These are phyloP conservation scores for Torymus aiolomorphi DNA, from an alignment of 2,888 invertebrate genomes.

Conservation along the genomic window DNA sequence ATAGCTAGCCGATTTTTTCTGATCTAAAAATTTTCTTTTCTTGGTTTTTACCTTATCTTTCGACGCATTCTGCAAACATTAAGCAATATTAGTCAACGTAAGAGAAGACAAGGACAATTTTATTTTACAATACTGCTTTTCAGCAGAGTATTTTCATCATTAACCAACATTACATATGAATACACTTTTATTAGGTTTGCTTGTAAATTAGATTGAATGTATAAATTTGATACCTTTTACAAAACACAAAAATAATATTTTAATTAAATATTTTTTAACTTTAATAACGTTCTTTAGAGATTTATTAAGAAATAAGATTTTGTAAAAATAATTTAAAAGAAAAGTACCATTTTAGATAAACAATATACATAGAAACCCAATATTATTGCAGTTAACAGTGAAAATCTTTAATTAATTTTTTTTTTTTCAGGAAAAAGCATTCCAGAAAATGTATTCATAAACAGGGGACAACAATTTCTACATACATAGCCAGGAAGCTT, in stretches of 20 bases:
- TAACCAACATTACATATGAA: slow-evolving; percentile 16
- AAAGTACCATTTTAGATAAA: no score
- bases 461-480: slow-evolving; percentile 62
- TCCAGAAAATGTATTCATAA: slow-evolving; percentile 26
- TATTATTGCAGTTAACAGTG: no score
- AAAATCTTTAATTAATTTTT: no score
- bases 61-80: slow-evolving; percentile 74
- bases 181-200: slow-evolving; percentile 1
- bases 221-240: no score
- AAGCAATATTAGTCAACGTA: slow-evolving; percentile 70
- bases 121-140: slow-evolving; percentile 30
- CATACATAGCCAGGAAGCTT: slow-evolving; percentile 67
- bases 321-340: no score
- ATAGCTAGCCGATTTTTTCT: slow-evolving; percentile 29
- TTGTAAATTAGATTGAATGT: no score
- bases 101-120: slow-evolving; percentile 63
- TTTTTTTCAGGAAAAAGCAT: neutral
- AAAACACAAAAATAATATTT: no score
- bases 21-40: slow-evolving; percentile 44
- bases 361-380: no score
- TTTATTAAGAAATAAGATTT: no score
- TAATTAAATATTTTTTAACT: no score
- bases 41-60: slow-evolving; percentile 73
- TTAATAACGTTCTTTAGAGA: no score
- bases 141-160: slow-evolving; percentile 14